These are phyloP conservation scores for Coenonympha arcania DNA, from an alignment of 2,888 invertebrate species.

Conservation along the genomic window DNA sequence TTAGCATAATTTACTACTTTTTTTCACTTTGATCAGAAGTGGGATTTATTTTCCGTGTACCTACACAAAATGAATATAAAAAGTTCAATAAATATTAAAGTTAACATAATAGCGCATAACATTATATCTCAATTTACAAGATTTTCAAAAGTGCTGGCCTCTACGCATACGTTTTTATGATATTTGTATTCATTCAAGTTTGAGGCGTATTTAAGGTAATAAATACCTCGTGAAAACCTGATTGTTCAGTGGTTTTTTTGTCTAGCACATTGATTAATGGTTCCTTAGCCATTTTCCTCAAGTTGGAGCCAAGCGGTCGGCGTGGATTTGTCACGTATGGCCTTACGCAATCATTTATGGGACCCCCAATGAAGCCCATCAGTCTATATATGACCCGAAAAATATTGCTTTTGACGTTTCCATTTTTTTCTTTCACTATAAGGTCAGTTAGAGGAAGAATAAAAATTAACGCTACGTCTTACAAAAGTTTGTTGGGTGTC, in stretches of 20 bases:
- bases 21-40: too few species aligned
- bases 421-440: background rate
- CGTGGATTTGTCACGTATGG: background rate
- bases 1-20: background rate
- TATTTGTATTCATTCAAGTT: background rate
- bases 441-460: too few species aligned
- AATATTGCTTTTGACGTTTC: background rate
- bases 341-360: constrained; percentile 7
- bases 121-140: too few species aligned
- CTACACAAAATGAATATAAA: background rate
- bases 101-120: too few species aligned
- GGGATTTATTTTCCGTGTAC: background rate
- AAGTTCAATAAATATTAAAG: too few species aligned
- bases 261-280: background rate
- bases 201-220: too few species aligned
- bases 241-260: constrained; percentile 1
- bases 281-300: constrained; percentile 9
- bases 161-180: background rate
- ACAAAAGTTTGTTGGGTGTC: too few species aligned
- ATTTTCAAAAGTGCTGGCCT: background rate
- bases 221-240: constrained; percentile 1
- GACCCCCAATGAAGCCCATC: background rate
- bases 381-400: background rate
- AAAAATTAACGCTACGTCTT: too few species aligned
- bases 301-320: background rate